Percentiles rank a stretch among this genome's conserved stretches.
These are phyloP conservation scores for Patagioenas fasciata DNA, from an alignment of 2,113 vertebrate species.

Conservation along the genomic window DNA sequence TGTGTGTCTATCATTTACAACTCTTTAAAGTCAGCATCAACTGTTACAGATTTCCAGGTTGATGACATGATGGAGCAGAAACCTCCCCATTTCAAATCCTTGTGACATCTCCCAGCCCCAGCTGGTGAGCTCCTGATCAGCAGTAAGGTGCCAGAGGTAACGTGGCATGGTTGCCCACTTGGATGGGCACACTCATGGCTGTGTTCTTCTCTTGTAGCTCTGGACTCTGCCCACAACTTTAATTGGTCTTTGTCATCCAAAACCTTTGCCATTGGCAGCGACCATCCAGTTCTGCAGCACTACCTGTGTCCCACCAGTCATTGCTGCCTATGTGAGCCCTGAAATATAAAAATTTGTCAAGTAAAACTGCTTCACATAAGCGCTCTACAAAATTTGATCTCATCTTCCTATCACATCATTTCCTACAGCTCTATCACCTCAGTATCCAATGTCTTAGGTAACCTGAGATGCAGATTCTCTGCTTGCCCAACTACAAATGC, in stretches of 20 bases:
- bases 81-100: not conserved
- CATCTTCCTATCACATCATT: not conserved
- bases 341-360: not conserved
- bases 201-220: not conserved
- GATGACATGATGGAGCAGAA: not conserved
- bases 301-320: not conserved
- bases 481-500: conserved; percentile 2
- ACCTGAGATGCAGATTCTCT: conserved; percentile 11
- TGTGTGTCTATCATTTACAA: not conserved
- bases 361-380: not conserved
- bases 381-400: not conserved
- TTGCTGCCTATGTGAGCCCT: not conserved
- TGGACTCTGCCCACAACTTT: not conserved
- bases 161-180: not conserved
- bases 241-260: not conserved
- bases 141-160: not conserved
- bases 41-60: not conserved
- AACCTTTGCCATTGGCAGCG: not conserved
- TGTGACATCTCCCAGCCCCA: not conserved
- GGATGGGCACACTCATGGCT: not conserved
- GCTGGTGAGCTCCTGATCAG: not conserved
- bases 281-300: not conserved
- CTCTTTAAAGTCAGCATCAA: not conserved
- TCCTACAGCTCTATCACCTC: not conserved
- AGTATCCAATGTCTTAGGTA: not conserved